Percentiles rank a stretch among this genome's conserved stretches.
These are phyloP conservation scores for Eira barbara DNA, from an alignment of 2,113 vertebrate genomes.

Conservation along the genomic window DNA sequence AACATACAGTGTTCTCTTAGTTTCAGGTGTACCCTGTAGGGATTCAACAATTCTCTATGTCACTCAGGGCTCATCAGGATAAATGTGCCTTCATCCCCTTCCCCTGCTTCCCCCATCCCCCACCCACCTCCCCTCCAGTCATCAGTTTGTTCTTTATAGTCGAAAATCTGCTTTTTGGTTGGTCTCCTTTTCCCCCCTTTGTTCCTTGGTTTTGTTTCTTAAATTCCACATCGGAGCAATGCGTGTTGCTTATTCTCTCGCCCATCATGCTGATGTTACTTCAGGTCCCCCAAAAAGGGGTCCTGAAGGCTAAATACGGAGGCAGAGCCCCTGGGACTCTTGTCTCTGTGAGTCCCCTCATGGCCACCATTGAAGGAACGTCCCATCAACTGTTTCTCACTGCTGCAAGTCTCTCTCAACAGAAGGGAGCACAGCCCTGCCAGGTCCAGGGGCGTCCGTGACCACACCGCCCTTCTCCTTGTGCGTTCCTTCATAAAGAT, in stretches of 20 bases:
- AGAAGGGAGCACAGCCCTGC: not conserved
- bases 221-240: not conserved
- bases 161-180: not conserved
- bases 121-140: not conserved
- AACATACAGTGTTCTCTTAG: not conserved
- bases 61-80: not conserved
- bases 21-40: not conserved
- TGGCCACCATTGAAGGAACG: not conserved
- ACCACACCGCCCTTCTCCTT: rapidly evolving
- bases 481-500: not conserved
- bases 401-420: rapidly evolving
- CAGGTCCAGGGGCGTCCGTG: not conserved
- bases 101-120: not conserved
- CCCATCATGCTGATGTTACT: not conserved
- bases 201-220: not conserved
- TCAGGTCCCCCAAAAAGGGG: not conserved
- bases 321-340: not conserved
- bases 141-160: not conserved
- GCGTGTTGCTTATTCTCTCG: not conserved
- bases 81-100: not conserved
- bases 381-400: not conserved
- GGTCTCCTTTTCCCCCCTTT: not conserved
- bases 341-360: not conserved
- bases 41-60: not conserved
- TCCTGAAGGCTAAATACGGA: not conserved